phyloP scores from a whole-genome alignment of 2,113 vertebrate genomes.

The Lepus timidus region DNA sequence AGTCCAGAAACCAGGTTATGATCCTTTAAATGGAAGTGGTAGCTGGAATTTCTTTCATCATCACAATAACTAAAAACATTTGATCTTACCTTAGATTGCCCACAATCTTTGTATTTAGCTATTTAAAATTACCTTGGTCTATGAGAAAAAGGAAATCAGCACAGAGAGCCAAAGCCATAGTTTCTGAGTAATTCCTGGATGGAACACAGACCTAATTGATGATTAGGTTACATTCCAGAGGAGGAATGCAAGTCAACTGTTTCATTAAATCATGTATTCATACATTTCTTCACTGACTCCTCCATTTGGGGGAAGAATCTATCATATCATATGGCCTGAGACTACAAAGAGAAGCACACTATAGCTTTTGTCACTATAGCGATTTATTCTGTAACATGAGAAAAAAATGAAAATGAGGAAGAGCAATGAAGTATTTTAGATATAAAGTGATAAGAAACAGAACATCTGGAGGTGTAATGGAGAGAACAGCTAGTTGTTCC shows the following conservation, averaged over 20 bases:
- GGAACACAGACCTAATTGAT: neutral
- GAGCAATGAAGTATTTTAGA: neutral
- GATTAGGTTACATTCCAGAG: neutral
- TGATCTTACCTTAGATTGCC: neutral
- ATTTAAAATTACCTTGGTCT: neutral
- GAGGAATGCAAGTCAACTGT: neutral
- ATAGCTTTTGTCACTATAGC: neutral
- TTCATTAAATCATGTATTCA: neutral
- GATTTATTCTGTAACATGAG: neutral
- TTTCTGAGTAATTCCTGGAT: neutral
- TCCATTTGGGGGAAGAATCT: neutral
- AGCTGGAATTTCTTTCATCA: conserved; percentile 56
- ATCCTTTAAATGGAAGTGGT: neutral
- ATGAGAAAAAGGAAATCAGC: neutral
- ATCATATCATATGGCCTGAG: neutral
- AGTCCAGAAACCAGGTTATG: neutral
- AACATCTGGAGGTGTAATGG: neutral
- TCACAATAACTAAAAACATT: conserved; percentile 12
- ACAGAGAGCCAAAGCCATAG: neutral
- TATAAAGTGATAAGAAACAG: conserved; percentile 24
- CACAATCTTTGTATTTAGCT: neutral
- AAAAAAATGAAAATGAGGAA: conserved; percentile 39
- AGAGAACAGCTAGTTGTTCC: neutral
- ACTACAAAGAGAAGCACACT: neutral
- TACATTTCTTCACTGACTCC: neutral